Base-by-base conservation (phyloP, 2,113 vertebrate genomes). In the Oryzias woworae region DNA sequence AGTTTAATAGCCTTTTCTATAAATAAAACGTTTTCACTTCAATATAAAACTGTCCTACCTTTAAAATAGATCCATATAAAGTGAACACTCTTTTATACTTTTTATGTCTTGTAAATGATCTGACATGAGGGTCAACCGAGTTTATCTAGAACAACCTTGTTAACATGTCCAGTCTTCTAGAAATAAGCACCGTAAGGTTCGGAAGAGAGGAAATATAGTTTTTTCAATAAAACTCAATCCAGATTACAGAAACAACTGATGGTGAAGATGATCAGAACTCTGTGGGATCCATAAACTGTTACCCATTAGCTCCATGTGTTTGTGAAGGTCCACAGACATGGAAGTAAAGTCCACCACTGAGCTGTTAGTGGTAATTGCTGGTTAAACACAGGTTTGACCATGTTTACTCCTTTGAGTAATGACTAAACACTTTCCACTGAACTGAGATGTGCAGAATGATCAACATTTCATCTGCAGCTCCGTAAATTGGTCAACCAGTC, bases 331-430 rank as follows among this genome's bases (percentile, higher is more conserved):
- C 36, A 45, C 53, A 67, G 45, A 58, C 22, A 53, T 48, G 55
- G 54, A 71, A 51, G 36, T 58, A 51, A 58, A 47, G 60, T 53
- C 60, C 54, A 58, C 54, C 31, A 42, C 28, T 23, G 54, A 57
- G 45, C 51, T 53, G 36, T 53, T 49, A 28, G 22, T 18, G n/a
- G 56, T 72, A 72, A 66, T 36, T 66, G 62, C 56, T 66, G 20
- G 69, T 72, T 55, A 66, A 72, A 72, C 69, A 71, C 48, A 13
- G 22, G 17, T 56, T 42, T 16, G 54, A 65, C 50, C 7, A 7
- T 54, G 56, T 66, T 72, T 36, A 72, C 55, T 7, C 36, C 0
- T 49, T 31, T 49, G 50, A 72, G 44, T 58, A 58, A 71, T 58
- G 60, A 71, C 49, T 65, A 66, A 68, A 68, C 10, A 48, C 15